These are phyloP conservation scores for Papilio aristodemus DNA, from an alignment of 1,140 invertebrate genomes.

Conservation along the genomic window DNA sequence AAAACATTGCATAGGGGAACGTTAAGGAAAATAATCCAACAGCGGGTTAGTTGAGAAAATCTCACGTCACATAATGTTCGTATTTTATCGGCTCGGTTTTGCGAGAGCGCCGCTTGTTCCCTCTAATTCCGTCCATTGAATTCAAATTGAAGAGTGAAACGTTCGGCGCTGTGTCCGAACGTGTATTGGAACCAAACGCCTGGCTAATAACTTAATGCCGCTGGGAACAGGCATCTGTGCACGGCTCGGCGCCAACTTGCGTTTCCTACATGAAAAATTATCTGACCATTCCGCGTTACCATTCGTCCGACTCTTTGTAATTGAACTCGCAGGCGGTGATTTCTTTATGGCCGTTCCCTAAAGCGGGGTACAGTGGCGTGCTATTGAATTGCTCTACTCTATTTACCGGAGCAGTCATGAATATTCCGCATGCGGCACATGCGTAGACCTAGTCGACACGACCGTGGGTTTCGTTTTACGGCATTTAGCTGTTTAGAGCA, in stretches of 20 bases:
- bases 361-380: conserved; percentile 38
- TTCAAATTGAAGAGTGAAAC: conserved; percentile 77
- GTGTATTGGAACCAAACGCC: conserved; percentile 63
- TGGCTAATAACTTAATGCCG: conserved; percentile 78
- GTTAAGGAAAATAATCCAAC: conserved; percentile 41
- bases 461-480: conserved; percentile 63
- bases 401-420: conserved; percentile 54
- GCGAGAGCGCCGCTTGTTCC: conserved; percentile 54
- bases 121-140: conserved; percentile 76
- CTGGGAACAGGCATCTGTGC: conserved; percentile 68
- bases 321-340: conserved; percentile 42
- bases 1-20: conserved; percentile 15
- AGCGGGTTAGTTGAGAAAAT: conserved; percentile 47
- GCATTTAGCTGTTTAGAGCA: conserved; percentile 66
- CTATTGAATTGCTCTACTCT: conserved; percentile 53
- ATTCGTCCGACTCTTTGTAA: conserved; percentile 38
- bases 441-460: conserved; percentile 38
- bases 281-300: conserved; percentile 39
- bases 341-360: conserved; percentile 46
- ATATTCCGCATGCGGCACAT: conserved; percentile 59
- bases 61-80: conserved; percentile 56
- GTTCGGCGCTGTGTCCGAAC: conserved; percentile 55
- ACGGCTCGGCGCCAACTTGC: conserved; percentile 43
- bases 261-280: conserved; percentile 52
- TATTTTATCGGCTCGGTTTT: conserved; percentile 58